phyloP scores from a whole-genome alignment of 1,140 invertebrate species.

The Achatina immaculata region DNA sequence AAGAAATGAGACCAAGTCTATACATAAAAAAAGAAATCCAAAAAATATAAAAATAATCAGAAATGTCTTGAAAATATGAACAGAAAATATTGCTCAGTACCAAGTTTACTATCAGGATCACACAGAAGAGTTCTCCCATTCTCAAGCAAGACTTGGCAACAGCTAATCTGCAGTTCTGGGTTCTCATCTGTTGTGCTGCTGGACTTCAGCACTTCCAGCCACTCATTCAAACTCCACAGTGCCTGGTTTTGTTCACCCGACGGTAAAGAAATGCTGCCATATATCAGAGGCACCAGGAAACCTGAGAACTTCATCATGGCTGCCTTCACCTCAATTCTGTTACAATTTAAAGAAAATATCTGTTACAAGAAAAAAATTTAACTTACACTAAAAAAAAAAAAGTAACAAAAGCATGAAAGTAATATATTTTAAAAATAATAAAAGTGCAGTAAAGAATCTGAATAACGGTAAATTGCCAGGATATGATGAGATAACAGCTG shows the following conservation, averaged over 20 bases:
- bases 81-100: too few relatives aligned
- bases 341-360: conserved; percentile 10
- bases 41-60: too few relatives aligned
- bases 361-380: too few relatives aligned
- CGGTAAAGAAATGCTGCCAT: neutral
- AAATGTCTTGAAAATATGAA: too few relatives aligned
- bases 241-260: neutral
- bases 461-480: too few relatives aligned
- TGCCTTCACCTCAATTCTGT: conserved; percentile 41
- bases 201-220: conserved; percentile 36
- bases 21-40: too few relatives aligned
- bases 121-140: conserved; percentile 47
- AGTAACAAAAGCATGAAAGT: too few relatives aligned
- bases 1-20: too few relatives aligned
- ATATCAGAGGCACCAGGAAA: conserved; percentile 10
- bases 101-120: conserved; percentile 46
- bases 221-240: conserved; percentile 19
- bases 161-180: conserved; percentile 49
- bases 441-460: too few relatives aligned
- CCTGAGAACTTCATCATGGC: conserved; percentile 34
- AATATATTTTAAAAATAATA: too few relatives aligned
- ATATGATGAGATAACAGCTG: too few relatives aligned
- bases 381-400: too few relatives aligned
- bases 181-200: conserved; percentile 47
- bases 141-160: conserved; percentile 42